Base-by-base conservation (phyloP, 2,113 vertebrate genomes). In the Pollimyrus isidori region DNA sequence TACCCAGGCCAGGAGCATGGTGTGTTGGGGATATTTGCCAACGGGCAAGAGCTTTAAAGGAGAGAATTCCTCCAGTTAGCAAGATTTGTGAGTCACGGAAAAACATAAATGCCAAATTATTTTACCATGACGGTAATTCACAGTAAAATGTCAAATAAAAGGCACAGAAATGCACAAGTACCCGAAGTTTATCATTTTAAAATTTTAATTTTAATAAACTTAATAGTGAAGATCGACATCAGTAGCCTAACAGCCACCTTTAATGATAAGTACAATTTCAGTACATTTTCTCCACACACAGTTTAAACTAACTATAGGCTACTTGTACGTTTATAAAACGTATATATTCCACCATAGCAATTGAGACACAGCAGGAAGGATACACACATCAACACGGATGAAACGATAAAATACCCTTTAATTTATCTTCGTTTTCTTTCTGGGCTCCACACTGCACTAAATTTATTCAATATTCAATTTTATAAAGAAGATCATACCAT, bases 1-100 rank as follows among this genome's bases (percentile, higher is more conserved):
- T 21, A 83, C n/a, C 88, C 76, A 89, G 69, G 35, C 30, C 10
- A 85, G 39, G 13, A 85, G 52, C 88, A 89, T 85, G n/a, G 50
- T n/a, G 13, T 3, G 48, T n/a, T 23, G 2, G 21, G 49, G 35
- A 65, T 10, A 56, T 26, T 0, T 45, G 62, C 26, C 10, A 62
- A 46, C 4, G 35, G 62, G 56, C 87, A 49, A 73, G 45, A 4
- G 23, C 87, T 45, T 49, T 45, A 30, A 45, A 13, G 23, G 56
- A 62, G 9, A 46, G 21, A 76, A n/a, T 76, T n/a, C 15, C 19
- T 50, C 17, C 46, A 35, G 13, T n/a, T 46, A 49, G 11, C n/a
- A 50, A 86, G 83, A 42, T 50, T 11, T 80, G 5, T 86, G 83
- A 50, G 23, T 85, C 45, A 85, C 11, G 23, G 87, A 69, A 69